These are phyloP conservation scores for Criorhina ranunculi DNA, from an alignment of 2,888 invertebrate species.

Conservation along the genomic window DNA sequence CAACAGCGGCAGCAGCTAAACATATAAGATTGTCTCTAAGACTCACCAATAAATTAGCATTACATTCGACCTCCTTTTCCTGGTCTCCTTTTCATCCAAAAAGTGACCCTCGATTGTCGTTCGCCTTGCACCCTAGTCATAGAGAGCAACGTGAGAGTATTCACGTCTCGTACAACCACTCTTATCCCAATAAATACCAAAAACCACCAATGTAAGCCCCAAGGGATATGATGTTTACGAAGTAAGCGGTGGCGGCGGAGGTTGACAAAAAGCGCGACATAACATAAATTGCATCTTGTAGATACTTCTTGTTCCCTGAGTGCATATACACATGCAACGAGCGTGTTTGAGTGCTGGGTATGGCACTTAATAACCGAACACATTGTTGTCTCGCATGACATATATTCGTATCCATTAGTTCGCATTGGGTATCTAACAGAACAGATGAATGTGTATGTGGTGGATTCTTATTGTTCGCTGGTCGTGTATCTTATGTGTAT, in stretches of 20 bases:
- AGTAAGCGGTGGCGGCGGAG: background rate
- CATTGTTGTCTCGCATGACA: slow-evolving; percentile 55
- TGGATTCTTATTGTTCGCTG: slow-evolving; percentile 50
- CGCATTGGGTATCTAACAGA: slow-evolving; percentile 51
- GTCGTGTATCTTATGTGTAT: slow-evolving; percentile 6
- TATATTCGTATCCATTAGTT: slow-evolving; percentile 56
- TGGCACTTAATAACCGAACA: slow-evolving; percentile 36
- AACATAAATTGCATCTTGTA: slow-evolving; percentile 23
- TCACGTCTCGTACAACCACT: too few relatives aligned
- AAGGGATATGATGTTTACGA: slow-evolving; percentile 7
- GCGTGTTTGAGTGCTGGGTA: slow-evolving; percentile 22
- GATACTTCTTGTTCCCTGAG: slow-evolving; percentile 1
- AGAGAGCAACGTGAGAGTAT: background rate
- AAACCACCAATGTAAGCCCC: background rate
- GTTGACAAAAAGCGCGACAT: slow-evolving; percentile 12
- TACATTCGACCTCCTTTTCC: background rate
- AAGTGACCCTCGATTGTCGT: background rate
- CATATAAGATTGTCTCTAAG: background rate
- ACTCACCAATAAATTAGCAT: slow-evolving; percentile 11
- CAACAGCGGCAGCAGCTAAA: too few relatives aligned
- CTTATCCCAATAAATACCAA: slow-evolving; percentile 16
- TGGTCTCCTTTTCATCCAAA: background rate
- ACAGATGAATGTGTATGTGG: slow-evolving; percentile 34
- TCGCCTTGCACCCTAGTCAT: background rate
- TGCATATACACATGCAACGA: background rate